Evolutionary conservation across 92 coral and sea anemone species (phyloP).

Genomic region (Nematostella vectensis): DNA sequence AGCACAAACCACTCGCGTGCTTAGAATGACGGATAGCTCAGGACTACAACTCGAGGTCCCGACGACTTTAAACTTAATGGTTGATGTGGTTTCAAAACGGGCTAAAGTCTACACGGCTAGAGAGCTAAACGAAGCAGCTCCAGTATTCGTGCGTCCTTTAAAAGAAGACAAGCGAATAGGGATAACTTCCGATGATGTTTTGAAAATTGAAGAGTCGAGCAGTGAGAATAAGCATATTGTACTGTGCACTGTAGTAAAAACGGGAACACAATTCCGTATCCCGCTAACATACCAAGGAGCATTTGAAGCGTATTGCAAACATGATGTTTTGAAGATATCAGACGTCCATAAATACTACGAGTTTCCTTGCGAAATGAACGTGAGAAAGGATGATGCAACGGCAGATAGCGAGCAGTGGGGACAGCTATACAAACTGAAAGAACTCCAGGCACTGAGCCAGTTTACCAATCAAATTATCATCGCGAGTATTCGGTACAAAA

Average conservation of each 20-base stretch:
- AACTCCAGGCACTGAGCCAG: not conserved
- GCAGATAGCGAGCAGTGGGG: not conserved
- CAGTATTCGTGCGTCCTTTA: slow-evolving; percentile 3
- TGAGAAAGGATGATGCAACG: not conserved
- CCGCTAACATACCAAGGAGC: slow-evolving; percentile 12
- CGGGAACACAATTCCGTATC: slow-evolving; percentile 1
- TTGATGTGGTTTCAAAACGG: slow-evolving; percentile 9
- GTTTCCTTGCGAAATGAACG: not conserved
- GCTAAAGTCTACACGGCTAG: slow-evolving; percentile 19
- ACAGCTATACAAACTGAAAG: slow-evolving; percentile 6
- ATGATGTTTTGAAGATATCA: not conserved
- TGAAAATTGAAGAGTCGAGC: slow-evolving; percentile 7
- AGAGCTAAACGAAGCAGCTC: slow-evolving; percentile 2
- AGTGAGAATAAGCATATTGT: not conserved
- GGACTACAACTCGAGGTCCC: slow-evolving; percentile 12
- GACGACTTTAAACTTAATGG: slow-evolving; percentile 4
- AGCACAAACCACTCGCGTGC: slow-evolving; percentile 10
- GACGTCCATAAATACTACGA: not conserved
- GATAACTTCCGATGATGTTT: slow-evolving; percentile 14
- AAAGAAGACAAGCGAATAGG: slow-evolving; percentile 14
- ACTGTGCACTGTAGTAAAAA: slow-evolving; percentile 14
- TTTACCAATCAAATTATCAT: slow-evolving; percentile 14
- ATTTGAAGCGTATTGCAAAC: slow-evolving; percentile 8
- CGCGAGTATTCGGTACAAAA: slow-evolving; percentile 23
- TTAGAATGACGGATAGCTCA: not conserved